These are phyloP conservation scores for Prunella himalayana DNA, from an alignment of 2,113 vertebrate species.

Conservation along the genomic window DNA sequence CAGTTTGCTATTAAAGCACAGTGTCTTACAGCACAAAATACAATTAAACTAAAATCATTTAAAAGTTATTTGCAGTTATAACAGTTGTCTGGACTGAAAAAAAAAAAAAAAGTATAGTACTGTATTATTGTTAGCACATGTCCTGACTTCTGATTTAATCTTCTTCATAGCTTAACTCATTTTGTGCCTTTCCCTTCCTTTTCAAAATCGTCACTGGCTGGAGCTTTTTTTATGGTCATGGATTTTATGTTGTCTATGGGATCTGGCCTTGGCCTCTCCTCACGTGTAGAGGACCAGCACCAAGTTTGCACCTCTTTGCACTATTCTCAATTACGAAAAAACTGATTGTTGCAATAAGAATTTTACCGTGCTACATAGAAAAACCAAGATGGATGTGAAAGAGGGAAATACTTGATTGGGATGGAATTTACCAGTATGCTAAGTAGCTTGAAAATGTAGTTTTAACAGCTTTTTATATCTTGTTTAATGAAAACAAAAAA, in stretches of 20 bases:
- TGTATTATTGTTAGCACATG: conserved; percentile 62
- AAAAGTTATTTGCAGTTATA: conserved; percentile 42
- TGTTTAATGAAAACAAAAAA: conserved; percentile 12
- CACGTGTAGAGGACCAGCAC: neutral
- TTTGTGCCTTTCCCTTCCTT: conserved; percentile 68
- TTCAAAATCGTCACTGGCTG: conserved; percentile 20
- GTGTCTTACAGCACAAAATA: conserved; percentile 68
- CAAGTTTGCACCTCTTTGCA: conserved; percentile 53
- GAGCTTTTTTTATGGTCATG: conserved; percentile 27
- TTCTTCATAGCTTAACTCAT: conserved; percentile 63
- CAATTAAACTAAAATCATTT: conserved; percentile 47
- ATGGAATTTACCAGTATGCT: conserved; percentile 6
- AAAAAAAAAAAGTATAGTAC: conserved; percentile 32
- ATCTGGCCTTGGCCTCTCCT: conserved; percentile 35
- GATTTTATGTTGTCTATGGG: conserved; percentile 46
- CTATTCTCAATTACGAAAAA: conserved; percentile 44
- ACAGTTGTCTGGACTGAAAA: conserved; percentile 53
- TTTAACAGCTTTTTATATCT: conserved; percentile 55
- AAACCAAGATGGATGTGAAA: neutral
- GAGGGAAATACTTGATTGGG: neutral
- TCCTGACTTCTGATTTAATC: conserved; percentile 51
- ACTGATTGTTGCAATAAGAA: neutral
- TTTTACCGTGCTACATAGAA: neutral
- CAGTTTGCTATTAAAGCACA: conserved; percentile 67
- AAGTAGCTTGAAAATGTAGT: conserved; percentile 22